These are phyloP conservation scores for Leptinotarsa juncta DNA, from an alignment of 2,888 invertebrate species.

Conservation along the genomic window DNA sequence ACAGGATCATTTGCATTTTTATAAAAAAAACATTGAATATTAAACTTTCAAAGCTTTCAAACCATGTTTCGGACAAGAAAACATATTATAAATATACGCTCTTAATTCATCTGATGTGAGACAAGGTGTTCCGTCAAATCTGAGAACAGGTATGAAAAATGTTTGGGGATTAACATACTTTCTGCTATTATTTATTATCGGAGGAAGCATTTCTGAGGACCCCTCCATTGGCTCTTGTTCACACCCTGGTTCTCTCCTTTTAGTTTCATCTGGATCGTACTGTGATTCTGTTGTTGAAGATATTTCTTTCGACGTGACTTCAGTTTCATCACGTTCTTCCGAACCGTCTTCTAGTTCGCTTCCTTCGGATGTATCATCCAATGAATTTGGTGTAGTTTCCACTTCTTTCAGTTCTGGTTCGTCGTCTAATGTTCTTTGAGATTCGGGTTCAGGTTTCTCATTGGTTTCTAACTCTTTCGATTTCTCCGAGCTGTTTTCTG, in stretches of 20 bases:
- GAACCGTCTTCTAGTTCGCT: background rate
- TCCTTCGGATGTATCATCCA: background rate
- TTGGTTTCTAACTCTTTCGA: too few relatives aligned
- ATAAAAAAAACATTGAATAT: background rate
- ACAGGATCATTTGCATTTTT: slow-evolving; percentile 20
- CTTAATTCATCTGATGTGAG: slow-evolving; percentile 45
- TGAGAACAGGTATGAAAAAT: slow-evolving; percentile 50
- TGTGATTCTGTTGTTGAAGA: background rate
- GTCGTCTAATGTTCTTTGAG: slow-evolving; percentile 8
- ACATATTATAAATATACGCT: slow-evolving; percentile 46
- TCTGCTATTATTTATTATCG: background rate
- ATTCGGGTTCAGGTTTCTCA: too few relatives aligned
- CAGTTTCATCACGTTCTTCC: background rate
- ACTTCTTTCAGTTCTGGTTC: background rate
- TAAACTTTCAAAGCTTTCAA: slow-evolving; percentile 15
- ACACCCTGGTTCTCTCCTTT: too few relatives aligned
- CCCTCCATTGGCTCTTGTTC: background rate
- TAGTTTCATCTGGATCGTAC: too few relatives aligned
- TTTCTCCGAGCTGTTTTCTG: too few relatives aligned
- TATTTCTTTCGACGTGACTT: background rate
- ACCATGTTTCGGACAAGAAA: slow-evolving; percentile 29
- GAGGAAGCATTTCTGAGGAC: background rate
- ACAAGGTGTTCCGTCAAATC: slow-evolving; percentile 43
- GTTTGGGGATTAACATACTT: slow-evolving; percentile 31
- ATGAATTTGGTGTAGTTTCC: background rate